Percentiles rank a stretch among this genome's conserved stretches.
These are phyloP conservation scores for Xanthia togata DNA, from an alignment of 2,888 invertebrate species.

Conservation along the genomic window DNA sequence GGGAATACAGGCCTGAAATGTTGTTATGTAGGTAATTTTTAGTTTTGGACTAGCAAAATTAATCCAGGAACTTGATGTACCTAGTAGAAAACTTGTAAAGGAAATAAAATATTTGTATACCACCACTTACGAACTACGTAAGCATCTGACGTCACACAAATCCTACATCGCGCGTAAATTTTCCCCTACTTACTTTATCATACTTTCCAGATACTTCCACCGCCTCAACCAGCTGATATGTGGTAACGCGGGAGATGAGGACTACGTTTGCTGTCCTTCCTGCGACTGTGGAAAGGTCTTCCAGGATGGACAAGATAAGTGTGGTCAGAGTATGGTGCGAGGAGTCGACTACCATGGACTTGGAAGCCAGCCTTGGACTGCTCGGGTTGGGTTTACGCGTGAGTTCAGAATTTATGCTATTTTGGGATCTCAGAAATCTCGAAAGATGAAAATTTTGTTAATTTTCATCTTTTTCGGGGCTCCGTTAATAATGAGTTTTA, in stretches of 20 bases:
- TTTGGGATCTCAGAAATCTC: neutral
- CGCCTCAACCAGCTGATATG: constrained; percentile 91
- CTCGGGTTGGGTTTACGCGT: constrained; percentile 94
- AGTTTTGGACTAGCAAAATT: neutral
- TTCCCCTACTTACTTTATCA: neutral
- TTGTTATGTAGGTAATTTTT: no score
- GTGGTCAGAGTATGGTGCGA: constrained; percentile 92
- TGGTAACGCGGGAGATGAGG: constrained; percentile 90
- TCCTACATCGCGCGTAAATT: neutral
- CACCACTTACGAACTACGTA: neutral
- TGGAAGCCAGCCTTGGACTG: constrained; percentile 94
- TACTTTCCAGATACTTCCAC: constrained; percentile 81
- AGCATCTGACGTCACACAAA: neutral
- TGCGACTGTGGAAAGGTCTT: constrained; percentile 85
- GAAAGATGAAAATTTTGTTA: no score
- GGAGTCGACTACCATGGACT: constrained; percentile 92
- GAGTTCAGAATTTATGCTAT: constrained; percentile 74
- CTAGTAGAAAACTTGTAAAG: neutral
- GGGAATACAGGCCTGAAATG: no score
- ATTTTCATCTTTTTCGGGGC: no score
- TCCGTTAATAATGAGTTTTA: no score
- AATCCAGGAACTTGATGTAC: neutral
- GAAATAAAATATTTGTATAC: neutral
- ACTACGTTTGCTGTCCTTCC: constrained; percentile 91
- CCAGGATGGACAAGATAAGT: constrained; percentile 86